A percentile compares a stretch with the other conserved stretches of the same genome.
Conservation (phyloP, 1,140 invertebrate genomes). For the Ditylenchus dipsaci region DNA sequence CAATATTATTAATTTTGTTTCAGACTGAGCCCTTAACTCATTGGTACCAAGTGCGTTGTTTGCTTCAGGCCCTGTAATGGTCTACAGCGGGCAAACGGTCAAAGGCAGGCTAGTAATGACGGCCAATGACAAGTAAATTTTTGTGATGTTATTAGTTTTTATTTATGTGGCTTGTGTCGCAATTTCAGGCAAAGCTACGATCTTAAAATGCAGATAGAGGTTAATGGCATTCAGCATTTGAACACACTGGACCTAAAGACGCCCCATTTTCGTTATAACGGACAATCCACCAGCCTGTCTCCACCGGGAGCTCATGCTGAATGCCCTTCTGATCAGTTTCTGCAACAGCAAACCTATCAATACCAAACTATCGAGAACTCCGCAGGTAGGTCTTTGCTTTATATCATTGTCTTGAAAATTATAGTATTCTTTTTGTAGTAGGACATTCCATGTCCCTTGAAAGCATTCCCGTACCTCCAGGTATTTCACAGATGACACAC, state of each 20-base stretch:
- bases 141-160: slow-evolving; percentile 16
- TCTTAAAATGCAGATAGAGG: slow-evolving; percentile 22
- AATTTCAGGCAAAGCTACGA: slow-evolving; percentile 29
- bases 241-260: slow-evolving; percentile 97
- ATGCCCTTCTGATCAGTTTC: slow-evolving; percentile 27
- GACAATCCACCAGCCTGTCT: slow-evolving; percentile 65
- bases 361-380: not conserved
- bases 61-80: slow-evolving; percentile 88
- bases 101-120: slow-evolving; percentile 79
- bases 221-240: slow-evolving; percentile 11
- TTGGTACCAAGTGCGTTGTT: slow-evolving; percentile 98
- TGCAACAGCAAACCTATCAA: slow-evolving; percentile 11
- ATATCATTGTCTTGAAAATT: not conserved
- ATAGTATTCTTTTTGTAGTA: not conserved
- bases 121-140: slow-evolving; percentile 74
- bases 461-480: slow-evolving; percentile 2
- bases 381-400: not conserved
- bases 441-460: not conserved
- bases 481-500: not conserved
- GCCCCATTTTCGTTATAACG: slow-evolving; percentile 79
- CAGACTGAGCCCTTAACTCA: slow-evolving; percentile 89
- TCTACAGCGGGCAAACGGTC: slow-evolving; percentile 85
- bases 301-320: slow-evolving; percentile 62
- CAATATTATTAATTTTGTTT: too few relatives aligned
- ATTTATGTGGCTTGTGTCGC: not conserved